Evolutionary conservation across 2,113 vertebrate genomes (phyloP).

Genomic region (Hippocampus comes): DNA sequence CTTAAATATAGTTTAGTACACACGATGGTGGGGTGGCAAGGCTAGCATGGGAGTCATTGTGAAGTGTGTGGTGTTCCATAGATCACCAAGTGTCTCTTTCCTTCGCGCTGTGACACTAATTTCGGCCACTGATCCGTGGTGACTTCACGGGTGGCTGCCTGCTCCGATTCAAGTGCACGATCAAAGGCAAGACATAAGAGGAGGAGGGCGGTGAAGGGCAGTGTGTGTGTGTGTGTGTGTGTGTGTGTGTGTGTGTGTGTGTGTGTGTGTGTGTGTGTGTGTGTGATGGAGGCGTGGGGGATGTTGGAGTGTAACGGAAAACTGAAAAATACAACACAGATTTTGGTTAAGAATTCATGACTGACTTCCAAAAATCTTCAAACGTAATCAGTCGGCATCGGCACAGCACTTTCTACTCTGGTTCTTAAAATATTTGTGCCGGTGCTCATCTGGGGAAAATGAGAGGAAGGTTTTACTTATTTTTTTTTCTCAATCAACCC

Average conservation of each 20-base stretch:
- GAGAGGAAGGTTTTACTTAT: background rate
- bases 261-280: too few species aligned
- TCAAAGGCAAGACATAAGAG: constrained; percentile 43
- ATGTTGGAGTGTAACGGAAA: constrained; percentile 11
- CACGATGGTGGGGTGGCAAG: constrained; percentile 35
- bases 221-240: too few species aligned
- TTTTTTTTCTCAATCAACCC: background rate
- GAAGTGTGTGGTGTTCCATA: constrained; percentile 35
- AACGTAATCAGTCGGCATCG: constrained; percentile 13
- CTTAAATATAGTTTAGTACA: constrained; percentile 27
- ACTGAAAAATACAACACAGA: constrained; percentile 1
- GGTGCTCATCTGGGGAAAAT: background rate
- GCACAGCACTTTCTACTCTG: constrained; percentile 2
- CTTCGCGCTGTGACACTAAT: constrained; percentile 55
- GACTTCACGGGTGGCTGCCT: constrained; percentile 57
- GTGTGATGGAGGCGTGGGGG: background rate
- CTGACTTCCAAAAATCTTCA: constrained; percentile 1
- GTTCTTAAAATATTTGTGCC: constrained; percentile 2
- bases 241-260: too few species aligned
- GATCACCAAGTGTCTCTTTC: constrained; percentile 55
- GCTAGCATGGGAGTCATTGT: constrained; percentile 51
- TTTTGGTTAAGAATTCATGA: background rate
- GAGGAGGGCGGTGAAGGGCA: constrained; percentile 9
- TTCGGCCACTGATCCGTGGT: constrained; percentile 54
- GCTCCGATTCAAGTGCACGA: constrained; percentile 47